A percentile compares a stretch with the other conserved stretches of the same genome.
Conservation (phyloP, 2,888 invertebrate species). For the Polia nebulosa region DNA sequence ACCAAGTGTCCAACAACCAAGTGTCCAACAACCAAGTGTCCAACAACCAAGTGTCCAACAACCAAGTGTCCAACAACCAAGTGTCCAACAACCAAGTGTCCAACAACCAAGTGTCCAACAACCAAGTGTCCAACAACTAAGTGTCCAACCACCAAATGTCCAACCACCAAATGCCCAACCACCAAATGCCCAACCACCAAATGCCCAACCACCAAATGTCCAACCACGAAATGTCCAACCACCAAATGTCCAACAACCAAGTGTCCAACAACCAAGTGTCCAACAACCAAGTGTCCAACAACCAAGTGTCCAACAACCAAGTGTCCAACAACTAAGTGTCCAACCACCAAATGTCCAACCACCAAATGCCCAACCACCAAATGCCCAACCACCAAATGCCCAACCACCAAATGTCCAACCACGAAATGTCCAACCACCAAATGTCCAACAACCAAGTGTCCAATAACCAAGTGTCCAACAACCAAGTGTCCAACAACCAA, state of each 20-base stretch:
- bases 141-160: background rate
- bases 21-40: background rate
- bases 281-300: background rate
- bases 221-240: background rate
- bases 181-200: background rate
- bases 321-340: background rate
- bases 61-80: background rate
- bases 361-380: no score
- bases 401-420: no score
- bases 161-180: background rate
- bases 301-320: background rate
- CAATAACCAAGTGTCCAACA: no score
- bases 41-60: background rate
- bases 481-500: background rate
- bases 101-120: background rate
- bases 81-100: background rate
- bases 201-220: background rate
- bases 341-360: background rate
- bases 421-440: no score
- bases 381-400: no score
- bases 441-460: no score
- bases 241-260: background rate
- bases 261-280: background rate
- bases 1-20: background rate
- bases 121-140: background rate